Evolutionary conservation across 2,888 invertebrate species (phyloP).

Genomic region (Drosophila testacea): DNA sequence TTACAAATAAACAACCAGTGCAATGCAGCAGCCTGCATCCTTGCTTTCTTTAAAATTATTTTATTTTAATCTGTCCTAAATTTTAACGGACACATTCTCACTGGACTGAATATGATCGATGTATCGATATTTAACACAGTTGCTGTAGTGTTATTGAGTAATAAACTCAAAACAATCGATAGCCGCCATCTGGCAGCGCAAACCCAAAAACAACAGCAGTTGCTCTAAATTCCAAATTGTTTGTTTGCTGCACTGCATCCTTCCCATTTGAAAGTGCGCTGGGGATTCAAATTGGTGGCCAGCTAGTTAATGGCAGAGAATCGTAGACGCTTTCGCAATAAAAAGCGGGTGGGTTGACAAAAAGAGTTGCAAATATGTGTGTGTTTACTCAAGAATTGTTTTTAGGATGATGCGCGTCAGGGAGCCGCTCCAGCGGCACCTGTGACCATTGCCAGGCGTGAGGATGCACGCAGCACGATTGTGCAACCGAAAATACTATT

Average conservation of each 20-base stretch:
- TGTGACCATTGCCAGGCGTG: conserved; percentile 79
- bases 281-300: neutral
- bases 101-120: too few relatives aligned
- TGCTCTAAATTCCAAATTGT: neutral
- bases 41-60: too few relatives aligned
- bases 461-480: conserved; percentile 52
- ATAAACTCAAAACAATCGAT: neutral
- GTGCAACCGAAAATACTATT: conserved; percentile 84
- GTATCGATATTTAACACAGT: too few relatives aligned
- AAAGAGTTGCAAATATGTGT: neutral
- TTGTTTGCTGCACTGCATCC: neutral
- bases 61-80: too few relatives aligned
- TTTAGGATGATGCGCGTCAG: conserved; percentile 51
- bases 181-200: conserved; percentile 1
- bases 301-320: conserved; percentile 73
- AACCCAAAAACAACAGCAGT: neutral
- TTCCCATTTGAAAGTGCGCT: neutral
- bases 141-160: too few relatives aligned
- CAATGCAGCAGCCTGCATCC: too few relatives aligned
- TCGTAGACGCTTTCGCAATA: conserved; percentile 79
- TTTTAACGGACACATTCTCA: too few relatives aligned
- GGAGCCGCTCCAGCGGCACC: conserved; percentile 71
- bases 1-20: too few relatives aligned
- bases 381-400: too few relatives aligned
- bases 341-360: conserved; percentile 60